A percentile compares a stretch with the other conserved stretches of the same genome.
Evolutionary conservation across 2,797 vertebrate species (phyloP).

Genomic region (Chelonia mydas): DNA sequence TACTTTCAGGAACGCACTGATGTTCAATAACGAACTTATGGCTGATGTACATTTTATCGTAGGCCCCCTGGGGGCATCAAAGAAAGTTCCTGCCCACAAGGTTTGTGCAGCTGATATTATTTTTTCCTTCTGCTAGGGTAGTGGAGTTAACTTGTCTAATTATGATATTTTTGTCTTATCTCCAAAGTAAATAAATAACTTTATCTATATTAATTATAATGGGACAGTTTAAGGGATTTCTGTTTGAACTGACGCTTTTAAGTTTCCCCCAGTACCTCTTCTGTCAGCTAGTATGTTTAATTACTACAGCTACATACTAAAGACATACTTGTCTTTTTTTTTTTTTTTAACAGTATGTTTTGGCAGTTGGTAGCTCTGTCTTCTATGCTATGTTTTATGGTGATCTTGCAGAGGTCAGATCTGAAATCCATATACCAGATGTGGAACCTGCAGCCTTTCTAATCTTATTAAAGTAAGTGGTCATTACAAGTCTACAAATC

Average conservation of each 20-base stretch:
- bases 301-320: background rate
- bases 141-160: background rate
- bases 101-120: conserved; percentile 77
- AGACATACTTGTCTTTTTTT: conserved; percentile 28
- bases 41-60: conserved; percentile 98
- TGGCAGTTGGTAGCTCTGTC: conserved; percentile 98
- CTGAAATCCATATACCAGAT: conserved; percentile 97
- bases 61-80: conserved; percentile 88
- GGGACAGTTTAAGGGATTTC: background rate
- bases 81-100: conserved; percentile 97
- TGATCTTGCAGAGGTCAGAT: conserved; percentile 94
- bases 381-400: conserved; percentile 99
- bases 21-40: conserved; percentile 99
- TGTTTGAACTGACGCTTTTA: conserved; percentile 16
- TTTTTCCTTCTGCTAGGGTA: background rate
- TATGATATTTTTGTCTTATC: background rate
- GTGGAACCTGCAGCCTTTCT: conserved; percentile 98
- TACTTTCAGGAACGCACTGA: conserved; percentile 92
- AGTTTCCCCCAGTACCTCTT: conserved; percentile 18
- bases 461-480: conserved; percentile 96
- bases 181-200: background rate
- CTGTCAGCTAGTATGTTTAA: background rate
- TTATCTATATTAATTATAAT: background rate
- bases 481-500: conserved; percentile 63
- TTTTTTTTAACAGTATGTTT: conserved; percentile 89